phyloP scores from a whole-genome alignment of 2,113 vertebrate species.

The Crotalus tigris region DNA sequence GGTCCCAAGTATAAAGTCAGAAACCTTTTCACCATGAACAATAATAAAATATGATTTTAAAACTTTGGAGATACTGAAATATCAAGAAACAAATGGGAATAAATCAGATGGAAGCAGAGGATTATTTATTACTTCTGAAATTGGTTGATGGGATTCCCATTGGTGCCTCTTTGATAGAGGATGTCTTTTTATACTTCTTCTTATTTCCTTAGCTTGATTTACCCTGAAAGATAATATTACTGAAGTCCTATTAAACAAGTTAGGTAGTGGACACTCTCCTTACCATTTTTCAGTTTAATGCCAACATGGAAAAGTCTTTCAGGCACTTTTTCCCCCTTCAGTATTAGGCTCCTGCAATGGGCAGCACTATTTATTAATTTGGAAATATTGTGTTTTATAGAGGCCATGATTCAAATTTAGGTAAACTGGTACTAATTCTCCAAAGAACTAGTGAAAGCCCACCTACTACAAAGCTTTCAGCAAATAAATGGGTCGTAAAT shows the following conservation, averaged over 20 bases:
- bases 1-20: not conserved
- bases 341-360: not conserved
- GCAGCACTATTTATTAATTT: not conserved
- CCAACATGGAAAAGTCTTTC: not conserved
- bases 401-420: not conserved
- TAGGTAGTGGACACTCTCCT: not conserved
- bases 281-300: not conserved
- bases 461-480: not conserved
- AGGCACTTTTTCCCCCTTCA: too few species aligned
- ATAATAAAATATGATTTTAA: not conserved
- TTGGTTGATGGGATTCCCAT: not conserved
- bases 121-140: not conserved
- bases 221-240: not conserved
- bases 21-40: not conserved
- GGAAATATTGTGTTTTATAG: constrained; percentile 7
- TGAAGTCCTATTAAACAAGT: not conserved
- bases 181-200: not conserved
- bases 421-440: not conserved
- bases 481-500: constrained; percentile 13
- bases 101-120: not conserved
- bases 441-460: not conserved
- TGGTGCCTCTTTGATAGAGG: not conserved
- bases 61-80: not conserved
- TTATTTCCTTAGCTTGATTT: not conserved
- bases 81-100: not conserved